Evolutionary conservation across 2,888 invertebrate genomes (phyloP).

Genomic region (Tipula confusa): DNA sequence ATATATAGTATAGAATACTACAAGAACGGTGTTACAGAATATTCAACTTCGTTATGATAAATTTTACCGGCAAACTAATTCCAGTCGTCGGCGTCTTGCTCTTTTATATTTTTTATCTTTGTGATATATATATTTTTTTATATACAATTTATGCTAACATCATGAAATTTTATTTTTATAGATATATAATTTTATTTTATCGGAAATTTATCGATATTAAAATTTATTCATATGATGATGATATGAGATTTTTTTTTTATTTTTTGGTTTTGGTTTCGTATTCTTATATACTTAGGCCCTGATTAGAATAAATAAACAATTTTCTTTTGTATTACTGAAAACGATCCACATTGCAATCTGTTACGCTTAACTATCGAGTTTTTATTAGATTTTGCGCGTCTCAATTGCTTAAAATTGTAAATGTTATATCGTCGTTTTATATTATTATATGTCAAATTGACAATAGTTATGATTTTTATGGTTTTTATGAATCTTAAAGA

Average conservation of each 20-base stretch:
- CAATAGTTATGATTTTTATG: slow-evolving; percentile 7
- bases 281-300: not conserved
- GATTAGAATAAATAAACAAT: slow-evolving; percentile 30
- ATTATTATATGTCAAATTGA: not conserved
- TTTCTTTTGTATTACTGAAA: not conserved
- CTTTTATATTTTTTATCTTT: not conserved
- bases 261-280: not conserved
- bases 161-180: slow-evolving; percentile 30
- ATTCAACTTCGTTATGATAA: not conserved
- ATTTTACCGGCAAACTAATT: not conserved
- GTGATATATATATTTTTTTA: not conserved
- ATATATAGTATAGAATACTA: too few species aligned
- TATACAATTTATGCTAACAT: slow-evolving; percentile 21
- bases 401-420: slow-evolving; percentile 29
- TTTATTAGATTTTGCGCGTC: slow-evolving; percentile 4
- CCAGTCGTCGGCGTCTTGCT: not conserved
- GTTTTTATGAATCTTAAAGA: not conserved
- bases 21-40: too few species aligned
- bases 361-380: not conserved
- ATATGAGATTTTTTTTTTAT: not conserved
- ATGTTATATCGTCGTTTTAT: slow-evolving; percentile 8
- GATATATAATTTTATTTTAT: slow-evolving; percentile 29
- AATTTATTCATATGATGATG: slow-evolving; percentile 30
- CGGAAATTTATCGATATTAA: slow-evolving; percentile 27
- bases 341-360: slow-evolving; percentile 29